These are phyloP conservation scores for Perodicticus potto DNA, from an alignment of 2,797 vertebrate genomes.

Conservation along the genomic window DNA sequence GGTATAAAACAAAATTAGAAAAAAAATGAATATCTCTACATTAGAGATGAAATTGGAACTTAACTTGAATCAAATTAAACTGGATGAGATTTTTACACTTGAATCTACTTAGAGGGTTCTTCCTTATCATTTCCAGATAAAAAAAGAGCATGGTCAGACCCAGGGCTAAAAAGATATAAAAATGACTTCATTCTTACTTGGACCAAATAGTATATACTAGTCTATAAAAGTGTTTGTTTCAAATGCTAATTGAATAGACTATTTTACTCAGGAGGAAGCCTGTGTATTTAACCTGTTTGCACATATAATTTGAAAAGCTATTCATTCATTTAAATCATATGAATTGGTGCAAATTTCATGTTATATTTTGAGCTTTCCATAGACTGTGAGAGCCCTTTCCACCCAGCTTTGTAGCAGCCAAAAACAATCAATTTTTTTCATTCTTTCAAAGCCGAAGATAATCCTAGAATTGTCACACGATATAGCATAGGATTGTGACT, in stretches of 20 bases:
- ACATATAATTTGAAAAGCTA: not conserved
- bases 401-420: not conserved
- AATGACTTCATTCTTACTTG: not conserved
- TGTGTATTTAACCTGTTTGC: not conserved
- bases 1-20: not conserved
- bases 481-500: not conserved
- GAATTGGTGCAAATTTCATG: not conserved
- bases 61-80: not conserved
- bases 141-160: not conserved
- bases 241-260: not conserved
- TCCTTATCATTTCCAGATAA: not conserved
- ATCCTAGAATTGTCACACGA: not conserved
- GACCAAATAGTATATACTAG: not conserved
- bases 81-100: not conserved
- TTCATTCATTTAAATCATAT: not conserved
- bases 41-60: not conserved
- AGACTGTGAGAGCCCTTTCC: not conserved
- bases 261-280: not conserved
- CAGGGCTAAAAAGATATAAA: not conserved
- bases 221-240: not conserved
- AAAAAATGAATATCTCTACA: not conserved
- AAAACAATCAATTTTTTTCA: not conserved
- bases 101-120: not conserved
- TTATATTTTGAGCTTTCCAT: not conserved
- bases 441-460: not conserved